Evolutionary conservation across 2,888 invertebrate genomes (phyloP).

Genomic region (Beris chalybata): DNA sequence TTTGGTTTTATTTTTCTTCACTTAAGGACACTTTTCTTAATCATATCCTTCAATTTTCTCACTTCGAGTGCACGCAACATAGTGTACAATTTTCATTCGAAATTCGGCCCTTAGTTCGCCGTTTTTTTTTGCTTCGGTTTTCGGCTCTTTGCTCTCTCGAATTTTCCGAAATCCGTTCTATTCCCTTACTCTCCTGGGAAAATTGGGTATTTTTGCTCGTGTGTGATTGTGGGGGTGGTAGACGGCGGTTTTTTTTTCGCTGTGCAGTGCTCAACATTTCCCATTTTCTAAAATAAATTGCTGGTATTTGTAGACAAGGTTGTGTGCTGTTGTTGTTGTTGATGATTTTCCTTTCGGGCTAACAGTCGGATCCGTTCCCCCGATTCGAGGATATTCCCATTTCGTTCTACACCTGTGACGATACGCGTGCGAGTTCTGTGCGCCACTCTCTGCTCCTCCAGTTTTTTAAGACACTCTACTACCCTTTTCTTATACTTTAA

Average conservation of each 20-base stretch:
- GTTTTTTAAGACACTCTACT: slow-evolving; percentile 31
- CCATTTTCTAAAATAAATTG: slow-evolving; percentile 18
- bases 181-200: slow-evolving; percentile 15
- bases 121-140: too few relatives aligned
- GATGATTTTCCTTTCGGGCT: slow-evolving; percentile 21
- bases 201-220: slow-evolving; percentile 5
- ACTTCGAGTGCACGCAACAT: too few relatives aligned
- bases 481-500: slow-evolving; percentile 15
- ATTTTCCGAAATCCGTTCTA: slow-evolving; percentile 16
- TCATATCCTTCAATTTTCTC: too few relatives aligned
- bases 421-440: slow-evolving; percentile 31
- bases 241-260: background rate
- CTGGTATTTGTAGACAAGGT: background rate
- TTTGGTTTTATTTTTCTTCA: too few relatives aligned
- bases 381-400: slow-evolving; percentile 29
- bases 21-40: too few relatives aligned
- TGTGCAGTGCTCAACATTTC: slow-evolving; percentile 23
- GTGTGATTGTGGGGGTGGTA: too few relatives aligned
- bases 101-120: too few relatives aligned
- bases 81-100: too few relatives aligned
- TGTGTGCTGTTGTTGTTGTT: slow-evolving; percentile 23
- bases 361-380: slow-evolving; percentile 22
- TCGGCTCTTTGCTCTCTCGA: too few relatives aligned
- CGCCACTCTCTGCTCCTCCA: slow-evolving; percentile 28
- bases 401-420: slow-evolving; percentile 31